Percentiles rank a stretch among this genome's conserved stretches.
phyloP scores from a whole-genome alignment of 92 coral and sea anemone species.

The Zoanthus gigantus region DNA sequence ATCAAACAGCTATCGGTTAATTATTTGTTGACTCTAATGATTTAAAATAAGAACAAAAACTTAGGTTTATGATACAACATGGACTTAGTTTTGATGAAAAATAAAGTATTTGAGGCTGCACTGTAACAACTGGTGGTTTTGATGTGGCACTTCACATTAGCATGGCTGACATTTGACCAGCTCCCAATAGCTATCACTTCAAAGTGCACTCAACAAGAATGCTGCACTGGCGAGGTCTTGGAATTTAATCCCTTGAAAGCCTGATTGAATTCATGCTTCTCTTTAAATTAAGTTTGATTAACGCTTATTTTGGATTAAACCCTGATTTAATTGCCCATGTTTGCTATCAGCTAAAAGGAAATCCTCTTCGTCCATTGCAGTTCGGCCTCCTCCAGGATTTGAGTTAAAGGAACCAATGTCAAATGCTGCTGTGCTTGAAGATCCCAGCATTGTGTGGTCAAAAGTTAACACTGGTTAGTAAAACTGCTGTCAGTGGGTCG shows the following conservation, averaged over 20 bases:
- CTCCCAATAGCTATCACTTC: no score
- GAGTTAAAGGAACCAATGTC: conserved; percentile 76
- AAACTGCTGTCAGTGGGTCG: not conserved
- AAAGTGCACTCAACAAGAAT: no score
- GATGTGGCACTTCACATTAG: no score
- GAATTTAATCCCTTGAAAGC: no score
- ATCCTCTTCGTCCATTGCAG: conserved; percentile 47
- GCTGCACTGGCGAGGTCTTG: no score
- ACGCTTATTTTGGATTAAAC: not conserved
- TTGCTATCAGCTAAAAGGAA: conserved; percentile 16
- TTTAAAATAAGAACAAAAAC: not conserved
- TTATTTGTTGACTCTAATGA: not conserved
- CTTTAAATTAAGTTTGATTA: not conserved
- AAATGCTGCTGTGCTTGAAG: conserved; percentile 73
- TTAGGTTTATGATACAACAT: no score
- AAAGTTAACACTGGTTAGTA: conserved; percentile 55
- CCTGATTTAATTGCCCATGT: not conserved
- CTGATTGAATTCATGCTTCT: no score
- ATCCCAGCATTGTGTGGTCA: conserved; percentile 92
- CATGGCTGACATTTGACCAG: no score
- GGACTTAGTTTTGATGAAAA: no score
- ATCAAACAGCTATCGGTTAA: not conserved
- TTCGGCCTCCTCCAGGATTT: conserved; percentile 99
- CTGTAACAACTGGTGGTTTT: no score
- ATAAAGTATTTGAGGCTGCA: no score